Base-by-base conservation (phyloP, 2,888 invertebrate species). In the Ichneumoninae sp. region DNA sequence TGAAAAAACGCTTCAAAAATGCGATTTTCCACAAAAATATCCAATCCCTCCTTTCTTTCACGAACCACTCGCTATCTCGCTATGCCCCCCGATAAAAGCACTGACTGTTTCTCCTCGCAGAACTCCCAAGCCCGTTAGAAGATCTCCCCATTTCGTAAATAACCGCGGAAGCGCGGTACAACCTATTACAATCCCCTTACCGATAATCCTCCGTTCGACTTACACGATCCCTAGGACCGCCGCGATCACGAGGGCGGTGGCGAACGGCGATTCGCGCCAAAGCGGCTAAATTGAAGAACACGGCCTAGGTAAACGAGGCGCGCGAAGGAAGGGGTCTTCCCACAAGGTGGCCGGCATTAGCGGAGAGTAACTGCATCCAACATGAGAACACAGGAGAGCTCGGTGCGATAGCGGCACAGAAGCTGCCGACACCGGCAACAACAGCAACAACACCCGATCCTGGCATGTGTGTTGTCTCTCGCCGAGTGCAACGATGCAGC, bases 221-320 rank as follows among this genome's bases (percentile, higher is more conserved):
- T 47, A 69, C 22, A 68, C 68, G 57, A 40, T 36, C 60, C 26
- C 0, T 8, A 57, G 44, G n/a, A 26, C 8, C 16, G 40, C 36
- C 7, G 26, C 47, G 26, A 60, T 54, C 68, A 79, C 36, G 74
- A 73, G 74, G 78, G 81, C 83, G 57, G 71, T 78, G 84, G 81
- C 86, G 65, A 81, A 83, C 65, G 65, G 60, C 26, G 66, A 73
- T 68, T 86, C 85, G 77, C 87, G 83, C 90, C 90, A 89, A 89
- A 90, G 87, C 88, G 90, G 89, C 57, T 90, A 90, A 91, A 91
- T 90, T 88, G 89, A 89, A 85, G 89, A 77, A 81, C 81, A 73
- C 52, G 77, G 33, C 33, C 13, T 68, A 44, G 60, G 44, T 52
- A 71, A 57, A 63, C 63, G 74, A 47, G 44, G n/a, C 16, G n/a